Evolutionary conservation across 2,113 vertebrate species (phyloP).

Genomic region (Orthonyx spaldingii): DNA sequence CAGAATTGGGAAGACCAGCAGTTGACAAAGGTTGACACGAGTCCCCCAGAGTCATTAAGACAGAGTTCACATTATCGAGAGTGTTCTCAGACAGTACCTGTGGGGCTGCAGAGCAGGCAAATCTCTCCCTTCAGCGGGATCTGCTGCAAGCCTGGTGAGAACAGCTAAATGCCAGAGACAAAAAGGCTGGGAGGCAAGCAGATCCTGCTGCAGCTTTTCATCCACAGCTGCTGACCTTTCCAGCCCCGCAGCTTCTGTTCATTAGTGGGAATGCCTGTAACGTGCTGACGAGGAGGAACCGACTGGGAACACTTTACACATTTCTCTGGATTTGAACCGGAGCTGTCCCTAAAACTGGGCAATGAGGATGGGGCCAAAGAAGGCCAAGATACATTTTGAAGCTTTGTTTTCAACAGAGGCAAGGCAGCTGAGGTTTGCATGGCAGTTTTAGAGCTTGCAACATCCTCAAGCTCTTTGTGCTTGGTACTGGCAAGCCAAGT

Average conservation of each 20-base stretch:
- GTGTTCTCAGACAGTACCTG: not conserved
- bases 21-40: not conserved
- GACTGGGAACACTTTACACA: fast-evolving
- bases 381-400: not conserved
- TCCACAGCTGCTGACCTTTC: not conserved
- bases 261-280: not conserved
- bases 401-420: not conserved
- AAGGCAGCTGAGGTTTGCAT: not conserved
- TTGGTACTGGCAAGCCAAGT: not conserved
- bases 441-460: not conserved
- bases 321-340: not conserved
- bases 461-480: not conserved
- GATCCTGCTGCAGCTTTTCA: not conserved
- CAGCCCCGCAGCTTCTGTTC: not conserved
- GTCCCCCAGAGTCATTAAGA: not conserved
- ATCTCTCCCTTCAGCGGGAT: not conserved
- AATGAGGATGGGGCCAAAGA: not conserved
- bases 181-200: not conserved
- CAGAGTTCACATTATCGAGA: not conserved
- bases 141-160: not conserved
- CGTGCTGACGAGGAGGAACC: fast-evolving
- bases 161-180: not conserved
- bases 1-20: not conserved
- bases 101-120: not conserved
- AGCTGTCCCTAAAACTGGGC: not conserved